Base-by-base conservation (phyloP, 2,888 invertebrate species). In the Liodrosophila aerea region DNA sequence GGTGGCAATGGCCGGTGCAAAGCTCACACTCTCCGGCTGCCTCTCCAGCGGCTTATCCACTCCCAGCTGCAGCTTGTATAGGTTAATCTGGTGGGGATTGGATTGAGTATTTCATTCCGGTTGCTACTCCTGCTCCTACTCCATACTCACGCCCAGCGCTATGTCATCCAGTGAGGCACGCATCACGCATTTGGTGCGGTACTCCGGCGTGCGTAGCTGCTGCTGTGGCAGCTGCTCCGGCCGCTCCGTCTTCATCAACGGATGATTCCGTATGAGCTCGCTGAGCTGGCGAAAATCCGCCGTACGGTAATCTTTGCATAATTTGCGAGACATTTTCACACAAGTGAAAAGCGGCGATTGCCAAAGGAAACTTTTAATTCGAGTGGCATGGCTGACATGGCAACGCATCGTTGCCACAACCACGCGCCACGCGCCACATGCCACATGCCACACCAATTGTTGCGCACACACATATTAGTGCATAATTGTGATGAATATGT, bases 171-270 rank as follows among this genome's bases (percentile, higher is more conserved):
- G 30, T 0, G 82, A 83, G 13, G 82, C 82, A 7, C 83, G 56
- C 81, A 83, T 85, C 7, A 85, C 83, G 33, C 82, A 85, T 9
- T 85, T 85, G 5, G 63, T 72, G 13, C 81, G 66, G 44, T 75
- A 83, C 27, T 85, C 85, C 1, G 80, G 69, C 0, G 78, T 68
- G 7, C 82, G 82, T 4, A 76, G 43, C 39, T 60, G 69, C 18
- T 76, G 68, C 50, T 71, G 12, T 1, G 68, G 65, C 39, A 63
- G 56, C 36, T 69, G 56, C 40, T 69, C 49, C 29, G 53, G 9
- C 29, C 37, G 12, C 1, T 41, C 22, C 5, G 49, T 37, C 40
- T 59, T 60, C 83, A 85, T 77, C 27, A 83, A 43, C 27, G 83
- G 85, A 61, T 85, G 76, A 36, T 70, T 53, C 15, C 36, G 40